These are phyloP conservation scores for Procambarus clarkii DNA, from an alignment of 1,140 invertebrate genomes.

Conservation along the genomic window DNA sequence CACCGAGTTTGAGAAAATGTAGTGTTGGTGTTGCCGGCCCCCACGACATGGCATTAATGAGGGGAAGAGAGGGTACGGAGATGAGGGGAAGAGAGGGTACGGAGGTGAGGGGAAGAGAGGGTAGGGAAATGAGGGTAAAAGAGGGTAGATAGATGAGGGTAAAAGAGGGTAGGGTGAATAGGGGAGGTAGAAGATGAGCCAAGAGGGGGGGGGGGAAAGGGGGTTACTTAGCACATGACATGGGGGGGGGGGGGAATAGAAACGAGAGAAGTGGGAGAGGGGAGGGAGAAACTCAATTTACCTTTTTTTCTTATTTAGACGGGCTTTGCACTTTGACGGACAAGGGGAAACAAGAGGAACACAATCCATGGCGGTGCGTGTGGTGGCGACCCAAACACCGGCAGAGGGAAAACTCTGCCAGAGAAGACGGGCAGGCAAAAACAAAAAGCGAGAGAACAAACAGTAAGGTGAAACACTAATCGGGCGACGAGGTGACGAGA, in stretches of 20 bases:
- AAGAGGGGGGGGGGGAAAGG: not conserved
- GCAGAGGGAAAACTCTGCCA: too few species aligned
- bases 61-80: not conserved
- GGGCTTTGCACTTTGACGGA: conserved; percentile 14
- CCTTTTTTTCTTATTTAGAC: not conserved
- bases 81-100: not conserved
- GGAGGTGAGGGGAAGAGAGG: too few species aligned
- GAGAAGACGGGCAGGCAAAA: too few species aligned
- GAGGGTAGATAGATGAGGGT: not conserved
- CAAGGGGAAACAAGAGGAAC: conserved; percentile 35
- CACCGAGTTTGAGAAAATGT: conserved; percentile 19
- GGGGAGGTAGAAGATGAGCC: too few species aligned
- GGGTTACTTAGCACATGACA: not conserved
- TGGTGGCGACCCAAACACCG: not conserved
- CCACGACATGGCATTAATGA: conserved; percentile 22
- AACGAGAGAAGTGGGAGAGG: not conserved
- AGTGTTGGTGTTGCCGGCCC: not conserved
- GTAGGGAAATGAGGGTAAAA: not conserved
- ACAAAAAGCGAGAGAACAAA: too few species aligned
- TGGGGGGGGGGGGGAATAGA: not conserved
- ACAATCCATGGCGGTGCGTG: conserved; percentile 18
- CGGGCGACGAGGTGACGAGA: too few species aligned
- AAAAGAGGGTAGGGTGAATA: too few species aligned
- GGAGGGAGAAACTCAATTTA: conserved; percentile 31
- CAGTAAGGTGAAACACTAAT: too few species aligned